These are phyloP conservation scores for Theocolax elegans DNA, from an alignment of 1,140 invertebrate species.

Conservation along the genomic window DNA sequence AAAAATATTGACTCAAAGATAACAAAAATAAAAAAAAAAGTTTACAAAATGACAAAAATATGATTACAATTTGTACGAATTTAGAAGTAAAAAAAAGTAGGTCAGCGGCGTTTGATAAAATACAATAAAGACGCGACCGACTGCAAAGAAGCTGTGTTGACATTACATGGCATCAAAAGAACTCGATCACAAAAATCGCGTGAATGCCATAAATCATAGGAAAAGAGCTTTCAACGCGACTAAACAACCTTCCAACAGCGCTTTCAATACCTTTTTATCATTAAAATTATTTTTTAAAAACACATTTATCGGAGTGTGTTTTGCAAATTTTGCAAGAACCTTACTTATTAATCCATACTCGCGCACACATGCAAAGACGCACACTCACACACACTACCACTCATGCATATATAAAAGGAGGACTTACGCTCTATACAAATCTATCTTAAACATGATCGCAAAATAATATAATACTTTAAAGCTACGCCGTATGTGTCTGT, in stretches of 20 bases:
- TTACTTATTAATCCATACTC: slow-evolving; percentile 11
- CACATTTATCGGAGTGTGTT: background rate
- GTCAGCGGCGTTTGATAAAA: too few relatives aligned
- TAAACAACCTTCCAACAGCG: slow-evolving; percentile 13
- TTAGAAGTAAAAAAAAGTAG: too few relatives aligned
- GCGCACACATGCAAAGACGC: slow-evolving; percentile 19
- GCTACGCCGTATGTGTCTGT: slow-evolving; percentile 23
- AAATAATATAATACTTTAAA: slow-evolving; percentile 37
- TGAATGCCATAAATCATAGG: background rate
- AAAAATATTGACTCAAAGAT: too few relatives aligned
- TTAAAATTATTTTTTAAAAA: background rate
- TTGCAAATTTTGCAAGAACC: slow-evolving; percentile 17
- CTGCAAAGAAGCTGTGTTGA: too few relatives aligned
- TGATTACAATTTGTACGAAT: too few relatives aligned
- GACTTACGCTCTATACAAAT: slow-evolving; percentile 21
- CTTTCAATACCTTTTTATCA: slow-evolving; percentile 3
- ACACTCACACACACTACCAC: slow-evolving; percentile 20
- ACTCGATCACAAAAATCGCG: background rate
- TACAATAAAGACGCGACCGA: too few relatives aligned
- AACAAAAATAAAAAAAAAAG: too few relatives aligned
- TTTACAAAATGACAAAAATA: too few relatives aligned
- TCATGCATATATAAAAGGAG: background rate
- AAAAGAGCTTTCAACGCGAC: background rate
- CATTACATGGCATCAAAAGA: background rate
- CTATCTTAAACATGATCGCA: slow-evolving; percentile 31